Evolutionary conservation across 92 coral and sea anemone species (phyloP).

Genomic region (Porites rus): DNA sequence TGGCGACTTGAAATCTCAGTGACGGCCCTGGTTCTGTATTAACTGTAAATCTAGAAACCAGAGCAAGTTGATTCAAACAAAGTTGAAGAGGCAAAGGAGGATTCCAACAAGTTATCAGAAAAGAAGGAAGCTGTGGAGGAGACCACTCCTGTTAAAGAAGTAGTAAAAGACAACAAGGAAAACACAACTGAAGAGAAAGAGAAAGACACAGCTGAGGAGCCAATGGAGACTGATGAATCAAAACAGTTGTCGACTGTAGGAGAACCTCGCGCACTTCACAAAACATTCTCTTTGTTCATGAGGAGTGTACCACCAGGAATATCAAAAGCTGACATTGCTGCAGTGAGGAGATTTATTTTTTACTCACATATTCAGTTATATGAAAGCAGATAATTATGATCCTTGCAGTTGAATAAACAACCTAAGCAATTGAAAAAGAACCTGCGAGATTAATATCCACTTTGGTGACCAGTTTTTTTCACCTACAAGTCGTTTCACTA

Average conservation of each 20-base stretch:
- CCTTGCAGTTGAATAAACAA: no score
- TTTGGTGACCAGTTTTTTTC: no score
- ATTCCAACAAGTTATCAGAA: conserved; percentile 81
- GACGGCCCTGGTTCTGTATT: background rate
- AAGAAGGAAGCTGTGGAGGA: conserved; percentile 80
- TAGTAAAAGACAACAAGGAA: conserved; percentile 72
- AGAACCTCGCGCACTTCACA: conserved; percentile 90
- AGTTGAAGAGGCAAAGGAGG: conserved; percentile 36
- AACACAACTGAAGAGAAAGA: conserved; percentile 80
- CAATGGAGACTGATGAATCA: conserved; percentile 37
- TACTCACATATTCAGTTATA: no score
- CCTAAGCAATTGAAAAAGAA: no score
- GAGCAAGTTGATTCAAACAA: conserved; percentile 63
- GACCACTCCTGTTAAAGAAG: conserved; percentile 77
- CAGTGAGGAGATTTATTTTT: conserved; percentile 65
- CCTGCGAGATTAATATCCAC: no score
- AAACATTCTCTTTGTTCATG: conserved; percentile 92
- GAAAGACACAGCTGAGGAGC: conserved; percentile 75
- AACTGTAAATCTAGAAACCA: conserved; percentile 24
- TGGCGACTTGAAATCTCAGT: no score
- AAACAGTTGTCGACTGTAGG: conserved; percentile 29
- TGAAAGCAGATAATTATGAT: no score
- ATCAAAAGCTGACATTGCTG: conserved; percentile 89
- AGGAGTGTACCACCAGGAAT: conserved; percentile 90
- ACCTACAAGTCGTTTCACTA: no score